Base-by-base conservation (phyloP, 2,113 vertebrate genomes). In the Callipepla squamata region DNA sequence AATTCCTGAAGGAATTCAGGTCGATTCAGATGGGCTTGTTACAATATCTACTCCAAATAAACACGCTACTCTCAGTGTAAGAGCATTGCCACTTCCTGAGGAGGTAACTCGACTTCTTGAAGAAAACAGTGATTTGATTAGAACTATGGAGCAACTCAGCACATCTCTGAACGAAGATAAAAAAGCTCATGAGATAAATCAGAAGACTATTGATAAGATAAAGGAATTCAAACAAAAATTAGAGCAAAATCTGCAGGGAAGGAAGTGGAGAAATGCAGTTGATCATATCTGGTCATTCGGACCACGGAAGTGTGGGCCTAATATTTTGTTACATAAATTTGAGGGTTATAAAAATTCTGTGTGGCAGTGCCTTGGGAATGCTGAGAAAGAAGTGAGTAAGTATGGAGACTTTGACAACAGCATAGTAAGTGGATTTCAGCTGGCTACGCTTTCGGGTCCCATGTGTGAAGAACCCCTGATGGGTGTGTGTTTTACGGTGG, bases 391-490 rank as follows among this genome's bases (percentile, higher is more conserved):
- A 80, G 73, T 76, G 8, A 90, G 66, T n/a, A 92, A 94, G 74
- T 97, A 97, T 67, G 96, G 98, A 80, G 98, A 99, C 73, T 97
- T 99, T 42, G 99, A 99, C 96, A 99, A 99, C 94, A 99, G 99
- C 96, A 97, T 99, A 7, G 67, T 99, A 28, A 99, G 98, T 26
- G 99, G 99, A 75, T 99, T 99, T 97, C 99, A 99, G 95, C 96
- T 99, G 34, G 99, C 98, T 32, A 97, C 99, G 0, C 98, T 99
- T 48, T 97, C 99, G 1, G 99, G 99, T 42, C 99, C 99, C 57
- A 98, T 99, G 99, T 99, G 99, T 83, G 99, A 99, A 96, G 99
- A 99, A 94, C 99, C 99, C 2, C 97, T 99, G 66, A 99, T 99
- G 99, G 99, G 99, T 7, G 99, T 99, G 47, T 99, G 99, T 92